Base-by-base conservation (phyloP, 2,113 vertebrate species). In the Epinephelus moara region DNA sequence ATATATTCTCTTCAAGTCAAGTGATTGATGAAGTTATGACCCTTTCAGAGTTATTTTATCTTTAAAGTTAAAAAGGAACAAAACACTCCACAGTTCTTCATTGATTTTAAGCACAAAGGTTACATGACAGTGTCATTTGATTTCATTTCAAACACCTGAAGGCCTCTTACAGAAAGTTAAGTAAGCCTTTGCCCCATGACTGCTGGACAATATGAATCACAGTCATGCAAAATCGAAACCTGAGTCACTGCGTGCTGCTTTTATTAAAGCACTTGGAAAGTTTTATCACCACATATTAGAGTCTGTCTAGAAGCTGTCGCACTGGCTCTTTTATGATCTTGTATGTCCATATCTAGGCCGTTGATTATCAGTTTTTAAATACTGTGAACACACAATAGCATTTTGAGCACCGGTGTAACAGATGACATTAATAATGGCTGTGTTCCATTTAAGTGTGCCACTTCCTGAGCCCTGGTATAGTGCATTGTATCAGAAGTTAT, bases 111-210 rank as follows among this genome's bases (percentile, higher is more conserved):
- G 37, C 6, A 25, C 40, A 91, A 78, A 83, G 47, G 40, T 76
- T 47, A 62, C 52, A 12, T 18, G 18, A 17, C 19, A 25, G 4
- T 21, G 11, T 25, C n/a, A n/a, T 33, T 37, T 15, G 37, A 49
- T 21, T n/a, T n/a, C 2, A 47, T 37, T 25, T 10, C 61, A 82
- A 61, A 70, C 53, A 67, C 57, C 59, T 4, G 14, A 81, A 40
- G 11, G 23, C 37, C 13, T 55, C 11, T 57, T 2, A 23, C 30
- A 79, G 53, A 87, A 60, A 60, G 30, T 15, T 2, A 10, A 49
- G 37, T 52, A 57, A 68, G 84, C 85, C 80, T 90, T 92, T 88
- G 70, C n/a, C 60, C 83, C 42, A 37, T 42, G 49, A 60, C 45
- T 33, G 2, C 5, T 55, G 18, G 61, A 88, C 50, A 33, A 70